Evolutionary conservation across 2,888 invertebrate species (phyloP), one percentile per base, ranked within the genome.

Genomic region (Octonoba sinensis): DNA sequence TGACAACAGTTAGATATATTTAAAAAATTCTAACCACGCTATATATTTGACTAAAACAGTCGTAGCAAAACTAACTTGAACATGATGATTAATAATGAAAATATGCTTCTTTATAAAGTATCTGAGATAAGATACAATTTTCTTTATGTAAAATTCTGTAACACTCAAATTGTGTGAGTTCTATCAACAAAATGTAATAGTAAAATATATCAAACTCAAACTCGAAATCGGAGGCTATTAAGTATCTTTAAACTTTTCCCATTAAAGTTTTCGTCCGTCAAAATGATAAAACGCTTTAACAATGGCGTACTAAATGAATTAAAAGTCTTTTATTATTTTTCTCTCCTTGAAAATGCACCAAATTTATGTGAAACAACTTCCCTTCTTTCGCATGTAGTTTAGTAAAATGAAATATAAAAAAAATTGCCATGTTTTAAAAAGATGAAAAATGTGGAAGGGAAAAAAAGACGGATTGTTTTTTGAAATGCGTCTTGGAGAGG

Each of bases 191-290:
- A 36, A 36, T 36, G 11, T 36, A 36, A 36, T 36, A 36, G 8
- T 8, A 36, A 36, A 36, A 36, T 36, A 36, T 36, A 36, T 36
- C 36, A 36, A 36, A 36, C 36, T 36, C 36, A 36, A 36, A 36
- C 11, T 36, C 36, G 36, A 36, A 36, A 36, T 36, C 36, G 36
- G 36, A 36, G 46, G 46, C 57, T 67, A 72, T 73, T 72, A 79
- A 67, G 72, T 73, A 79, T 79, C 66, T 49, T 72, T 60, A 78
- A 77, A 62, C 67, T 79, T 72, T 78, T 73, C 60, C 79, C 79
- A 79, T 73, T 79, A 79, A 79, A 79, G 51, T 81, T 81, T 73
- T 57, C 73, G 69, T 67, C 79, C 79, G 69, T 79, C 79, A 81
- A 69, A 69, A 73, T 67, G 62, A 81, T 69, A 69, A 56, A 56